phyloP scores from a whole-genome alignment of 2,113 vertebrate genomes.

The Oenanthe oenanthe region DNA sequence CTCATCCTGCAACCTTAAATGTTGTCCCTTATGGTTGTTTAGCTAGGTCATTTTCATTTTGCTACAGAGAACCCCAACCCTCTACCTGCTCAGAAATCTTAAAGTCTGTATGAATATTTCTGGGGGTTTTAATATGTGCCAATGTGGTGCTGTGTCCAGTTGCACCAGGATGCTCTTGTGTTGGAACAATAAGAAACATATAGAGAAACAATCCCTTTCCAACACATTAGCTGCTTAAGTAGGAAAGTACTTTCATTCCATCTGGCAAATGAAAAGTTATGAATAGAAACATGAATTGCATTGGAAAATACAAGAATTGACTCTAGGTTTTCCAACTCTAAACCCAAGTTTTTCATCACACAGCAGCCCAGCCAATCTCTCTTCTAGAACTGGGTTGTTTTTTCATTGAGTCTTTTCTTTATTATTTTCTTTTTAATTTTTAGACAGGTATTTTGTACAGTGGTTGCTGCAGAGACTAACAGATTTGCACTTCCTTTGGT shows the following conservation, averaged over 20 bases:
- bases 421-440: not conserved
- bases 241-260: not conserved
- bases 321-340: not conserved
- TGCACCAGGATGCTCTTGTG: not conserved
- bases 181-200: not conserved
- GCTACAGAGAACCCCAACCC: not conserved
- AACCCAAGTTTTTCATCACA: not conserved
- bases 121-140: not conserved
- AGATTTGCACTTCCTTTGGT: not conserved
- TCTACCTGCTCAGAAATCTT: not conserved
- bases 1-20: not conserved
- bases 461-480: not conserved
- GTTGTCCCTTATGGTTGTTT: not conserved
- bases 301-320: not conserved
- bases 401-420: not conserved
- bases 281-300: not conserved
- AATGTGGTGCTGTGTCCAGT: not conserved
- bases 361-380: not conserved
- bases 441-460: not conserved
- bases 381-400: not conserved
- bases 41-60: not conserved
- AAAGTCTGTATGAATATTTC: not conserved
- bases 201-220: not conserved
- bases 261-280: not conserved
- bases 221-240: not conserved